These are phyloP conservation scores for Tadarida brasiliensis DNA, from an alignment of 2,797 vertebrate species.

Conservation along the genomic window DNA sequence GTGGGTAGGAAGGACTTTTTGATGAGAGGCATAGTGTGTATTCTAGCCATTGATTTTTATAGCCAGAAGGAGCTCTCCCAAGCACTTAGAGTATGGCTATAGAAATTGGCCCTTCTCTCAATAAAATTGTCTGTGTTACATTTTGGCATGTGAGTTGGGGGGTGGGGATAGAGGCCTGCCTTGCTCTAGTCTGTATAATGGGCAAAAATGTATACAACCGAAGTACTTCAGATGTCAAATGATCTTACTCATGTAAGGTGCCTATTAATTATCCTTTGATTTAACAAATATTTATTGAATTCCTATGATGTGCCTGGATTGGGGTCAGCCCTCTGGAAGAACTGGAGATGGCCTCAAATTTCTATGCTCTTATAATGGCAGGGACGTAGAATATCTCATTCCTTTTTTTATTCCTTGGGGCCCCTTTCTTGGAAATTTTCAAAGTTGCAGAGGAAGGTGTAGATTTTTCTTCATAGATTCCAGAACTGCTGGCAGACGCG, in stretches of 20 bases:
- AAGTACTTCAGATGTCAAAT: background rate
- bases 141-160: background rate
- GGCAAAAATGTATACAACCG: background rate
- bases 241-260: background rate
- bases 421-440: background rate
- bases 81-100: background rate
- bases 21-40: background rate
- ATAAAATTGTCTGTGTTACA: background rate
- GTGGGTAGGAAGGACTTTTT: background rate
- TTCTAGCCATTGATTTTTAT: background rate
- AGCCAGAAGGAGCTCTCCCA: background rate
- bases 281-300: background rate
- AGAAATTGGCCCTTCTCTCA: background rate
- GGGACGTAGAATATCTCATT: background rate
- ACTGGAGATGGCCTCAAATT: background rate
- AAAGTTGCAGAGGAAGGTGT: background rate
- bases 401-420: background rate
- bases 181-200: background rate
- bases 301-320: background rate
- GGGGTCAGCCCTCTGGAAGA: background rate
- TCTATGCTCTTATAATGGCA: background rate
- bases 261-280: background rate
- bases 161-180: background rate
- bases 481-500: background rate
- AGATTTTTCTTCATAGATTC: slow-evolving; percentile 5